Conservation (phyloP, 2,113 vertebrate species). For the Redunca redunca region DNA sequence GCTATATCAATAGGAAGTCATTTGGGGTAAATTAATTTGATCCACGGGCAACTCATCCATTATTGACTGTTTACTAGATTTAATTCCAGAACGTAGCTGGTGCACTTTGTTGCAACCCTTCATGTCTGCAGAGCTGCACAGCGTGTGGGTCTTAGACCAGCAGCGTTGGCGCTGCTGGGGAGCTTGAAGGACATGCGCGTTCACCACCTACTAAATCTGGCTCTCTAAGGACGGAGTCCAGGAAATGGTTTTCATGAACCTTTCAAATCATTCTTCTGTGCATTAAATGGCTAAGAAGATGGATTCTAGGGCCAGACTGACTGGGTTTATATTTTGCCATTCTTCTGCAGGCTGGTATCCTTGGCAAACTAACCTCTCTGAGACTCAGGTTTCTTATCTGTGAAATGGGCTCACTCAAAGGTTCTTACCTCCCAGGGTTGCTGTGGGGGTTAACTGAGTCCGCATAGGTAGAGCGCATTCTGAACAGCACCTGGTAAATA, state of each 20-base stretch:
- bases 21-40: conserved; percentile 44
- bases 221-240: neutral
- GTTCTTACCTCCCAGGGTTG: neutral
- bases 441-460: neutral
- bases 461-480: neutral
- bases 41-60: neutral
- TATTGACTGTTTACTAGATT: conserved; percentile 35
- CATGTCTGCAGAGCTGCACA: rapidly evolving
- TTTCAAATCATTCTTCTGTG: neutral
- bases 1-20: conserved; percentile 33
- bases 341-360: neutral
- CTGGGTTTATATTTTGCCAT: neutral
- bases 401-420: neutral
- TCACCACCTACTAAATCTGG: neutral
- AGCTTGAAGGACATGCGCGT: neutral
- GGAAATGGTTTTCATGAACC: neutral
- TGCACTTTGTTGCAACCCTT: neutral
- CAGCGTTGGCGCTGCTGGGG: rapidly evolving
- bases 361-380: neutral
- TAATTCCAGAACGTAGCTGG: neutral
- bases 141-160: rapidly evolving
- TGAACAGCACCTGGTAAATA: neutral
- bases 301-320: neutral
- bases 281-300: neutral
- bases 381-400: neutral